Conservation (phyloP, 2,113 vertebrate species). For the Scatophagus argus region DNA sequence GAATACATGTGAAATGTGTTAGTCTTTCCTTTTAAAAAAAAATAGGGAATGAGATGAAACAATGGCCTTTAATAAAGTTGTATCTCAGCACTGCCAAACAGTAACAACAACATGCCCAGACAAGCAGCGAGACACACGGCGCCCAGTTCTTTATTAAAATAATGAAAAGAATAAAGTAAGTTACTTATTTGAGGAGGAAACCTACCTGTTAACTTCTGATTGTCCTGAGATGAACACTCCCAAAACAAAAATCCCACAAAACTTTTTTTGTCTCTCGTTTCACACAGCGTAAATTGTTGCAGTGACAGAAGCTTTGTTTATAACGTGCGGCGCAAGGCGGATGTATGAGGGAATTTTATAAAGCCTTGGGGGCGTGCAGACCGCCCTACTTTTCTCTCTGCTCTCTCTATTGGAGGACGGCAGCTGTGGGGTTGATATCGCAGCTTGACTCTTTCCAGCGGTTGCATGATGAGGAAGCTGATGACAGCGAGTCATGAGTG, state of each 20-base stretch:
- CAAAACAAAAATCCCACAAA: slow-evolving; percentile 48
- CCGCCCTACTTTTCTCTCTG: slow-evolving; percentile 74
- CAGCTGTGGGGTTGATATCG: slow-evolving; percentile 41
- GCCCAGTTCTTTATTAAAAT: background rate
- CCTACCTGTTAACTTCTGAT: slow-evolving; percentile 69
- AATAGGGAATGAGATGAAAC: background rate
- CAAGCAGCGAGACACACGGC: background rate
- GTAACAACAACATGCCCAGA: slow-evolving; percentile 7
- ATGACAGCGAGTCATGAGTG: slow-evolving; percentile 8
- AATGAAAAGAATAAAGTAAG: background rate
- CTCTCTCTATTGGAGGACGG: slow-evolving; percentile 77
- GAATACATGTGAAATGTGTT: background rate
- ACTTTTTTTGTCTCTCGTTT: background rate
- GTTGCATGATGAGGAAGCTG: slow-evolving; percentile 56
- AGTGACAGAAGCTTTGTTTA: slow-evolving; percentile 69
- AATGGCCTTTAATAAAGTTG: background rate
- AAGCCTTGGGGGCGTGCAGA: slow-evolving; percentile 64
- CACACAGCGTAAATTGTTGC: background rate
- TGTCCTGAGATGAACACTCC: slow-evolving; percentile 55
- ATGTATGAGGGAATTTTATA: slow-evolving; percentile 81
- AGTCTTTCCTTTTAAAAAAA: background rate
- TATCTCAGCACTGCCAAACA: background rate
- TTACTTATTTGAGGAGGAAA: background rate
- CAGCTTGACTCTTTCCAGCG: slow-evolving; percentile 55
- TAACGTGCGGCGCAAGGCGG: slow-evolving; percentile 70